A percentile compares a stretch with the other conserved stretches of the same genome.
Conservation (phyloP, 2,888 invertebrate genomes). For the Pteria penguin region DNA sequence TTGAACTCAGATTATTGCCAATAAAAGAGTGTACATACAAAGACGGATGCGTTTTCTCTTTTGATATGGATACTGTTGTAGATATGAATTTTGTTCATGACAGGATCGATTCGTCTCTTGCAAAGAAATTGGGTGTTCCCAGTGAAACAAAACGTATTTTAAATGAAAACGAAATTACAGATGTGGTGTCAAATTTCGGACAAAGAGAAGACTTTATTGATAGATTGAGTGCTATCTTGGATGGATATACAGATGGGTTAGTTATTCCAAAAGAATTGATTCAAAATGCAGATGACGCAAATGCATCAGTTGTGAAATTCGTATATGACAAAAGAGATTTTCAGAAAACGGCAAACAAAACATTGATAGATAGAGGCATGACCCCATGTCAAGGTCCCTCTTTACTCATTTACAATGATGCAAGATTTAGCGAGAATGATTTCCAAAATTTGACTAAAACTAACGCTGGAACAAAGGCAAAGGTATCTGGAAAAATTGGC, state of each 20-base stretch:
- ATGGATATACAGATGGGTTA: conserved; percentile 72
- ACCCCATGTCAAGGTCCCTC: conserved; percentile 70
- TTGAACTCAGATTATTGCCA: not conserved
- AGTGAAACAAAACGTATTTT: conserved; percentile 52
- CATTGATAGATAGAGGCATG: conserved; percentile 65
- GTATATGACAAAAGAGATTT: conserved; percentile 69
- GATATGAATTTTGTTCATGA: conserved; percentile 57
- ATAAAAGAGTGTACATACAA: conserved; percentile 26
- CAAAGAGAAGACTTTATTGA: conserved; percentile 69
- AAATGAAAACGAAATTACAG: conserved; percentile 45
- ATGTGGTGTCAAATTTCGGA: conserved; percentile 63
- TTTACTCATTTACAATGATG: conserved; percentile 72
- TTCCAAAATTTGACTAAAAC: conserved; percentile 68
- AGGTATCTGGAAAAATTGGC: conserved; percentile 66
- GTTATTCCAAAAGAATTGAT: conserved; percentile 73
- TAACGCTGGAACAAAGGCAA: conserved; percentile 71
- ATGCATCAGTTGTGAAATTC: conserved; percentile 67
- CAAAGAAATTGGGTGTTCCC: conserved; percentile 59
- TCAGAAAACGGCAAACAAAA: conserved; percentile 53
- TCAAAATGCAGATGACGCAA: conserved; percentile 74
- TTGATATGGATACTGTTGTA: conserved; percentile 25
- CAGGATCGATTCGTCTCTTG: conserved; percentile 47
- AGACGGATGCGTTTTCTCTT: conserved; percentile 1
- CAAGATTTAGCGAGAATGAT: conserved; percentile 65
- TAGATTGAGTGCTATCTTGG: conserved; percentile 62